Evolutionary conservation across 2,113 vertebrate genomes (phyloP).

Genomic region (Pteruthius melanotis): DNA sequence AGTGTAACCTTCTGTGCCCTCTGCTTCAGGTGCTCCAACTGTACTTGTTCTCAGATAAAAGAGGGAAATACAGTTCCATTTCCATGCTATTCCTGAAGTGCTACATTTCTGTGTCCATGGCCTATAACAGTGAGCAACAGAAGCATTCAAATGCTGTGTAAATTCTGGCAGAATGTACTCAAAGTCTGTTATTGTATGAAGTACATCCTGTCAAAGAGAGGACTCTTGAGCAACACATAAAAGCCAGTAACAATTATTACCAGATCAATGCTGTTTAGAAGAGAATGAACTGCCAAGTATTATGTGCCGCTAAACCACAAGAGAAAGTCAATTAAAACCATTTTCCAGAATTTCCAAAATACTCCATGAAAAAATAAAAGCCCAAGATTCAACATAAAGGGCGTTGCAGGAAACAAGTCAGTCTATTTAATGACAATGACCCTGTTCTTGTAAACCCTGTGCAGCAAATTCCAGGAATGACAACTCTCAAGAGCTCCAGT

Average conservation of each 20-base stretch:
- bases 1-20: neutral
- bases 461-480: slow-evolving; percentile 5
- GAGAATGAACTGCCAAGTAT: slow-evolving; percentile 10
- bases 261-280: slow-evolving; percentile 39
- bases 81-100: neutral
- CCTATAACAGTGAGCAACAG: neutral
- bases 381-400: neutral
- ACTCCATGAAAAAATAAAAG: slow-evolving; percentile 2
- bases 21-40: neutral
- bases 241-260: slow-evolving; percentile 30
- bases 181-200: neutral
- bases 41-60: neutral
- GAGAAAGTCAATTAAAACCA: slow-evolving; percentile 45
- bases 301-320: slow-evolving; percentile 14
- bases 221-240: neutral
- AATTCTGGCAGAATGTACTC: neutral
- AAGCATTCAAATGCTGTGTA: neutral
- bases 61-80: neutral
- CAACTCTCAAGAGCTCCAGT: neutral
- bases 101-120: neutral
- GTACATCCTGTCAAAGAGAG: neutral
- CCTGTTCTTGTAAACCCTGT: slow-evolving; percentile 17
- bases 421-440: neutral
- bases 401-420: neutral
- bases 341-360: slow-evolving; percentile 41